These are phyloP conservation scores for Cerceris ruficornis DNA, from an alignment of 2,888 invertebrate species.

Conservation along the genomic window DNA sequence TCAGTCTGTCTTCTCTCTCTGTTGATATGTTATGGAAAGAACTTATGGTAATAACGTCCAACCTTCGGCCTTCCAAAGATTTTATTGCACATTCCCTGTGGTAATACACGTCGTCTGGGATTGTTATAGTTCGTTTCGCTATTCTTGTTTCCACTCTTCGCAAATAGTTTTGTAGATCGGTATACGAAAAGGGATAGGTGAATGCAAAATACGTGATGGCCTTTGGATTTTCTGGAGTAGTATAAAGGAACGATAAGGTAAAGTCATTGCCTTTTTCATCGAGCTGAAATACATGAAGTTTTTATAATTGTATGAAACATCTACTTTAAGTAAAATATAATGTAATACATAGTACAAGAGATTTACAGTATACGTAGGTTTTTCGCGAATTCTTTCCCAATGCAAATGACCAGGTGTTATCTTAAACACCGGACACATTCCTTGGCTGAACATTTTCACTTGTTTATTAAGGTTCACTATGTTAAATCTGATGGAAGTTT, in stretches of 20 bases:
- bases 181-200: slow-evolving; percentile 94
- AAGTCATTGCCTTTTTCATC: slow-evolving; percentile 87
- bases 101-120: slow-evolving; percentile 90
- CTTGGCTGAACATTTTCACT: slow-evolving; percentile 94
- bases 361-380: slow-evolving; percentile 89
- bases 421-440: slow-evolving; percentile 92
- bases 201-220: slow-evolving; percentile 94
- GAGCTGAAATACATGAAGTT: slow-evolving; percentile 82
- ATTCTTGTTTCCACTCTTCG: slow-evolving; percentile 87
- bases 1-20: slow-evolving; percentile 88
- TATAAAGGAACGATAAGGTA: slow-evolving; percentile 88
- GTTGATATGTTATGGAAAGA: slow-evolving; percentile 90
- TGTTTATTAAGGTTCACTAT: slow-evolving; percentile 94
- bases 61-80: slow-evolving; percentile 89
- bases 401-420: slow-evolving; percentile 89
- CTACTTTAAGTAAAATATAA: not conserved
- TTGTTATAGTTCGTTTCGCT: slow-evolving; percentile 74
- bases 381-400: slow-evolving; percentile 93
- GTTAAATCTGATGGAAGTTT: slow-evolving; percentile 88
- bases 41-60: slow-evolving; percentile 92
- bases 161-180: slow-evolving; percentile 90
- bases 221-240: slow-evolving; percentile 87
- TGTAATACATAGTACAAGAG: not conserved
- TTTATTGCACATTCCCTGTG: slow-evolving; percentile 90
- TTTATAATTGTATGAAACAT: not conserved